Percentiles rank a stretch among this genome's conserved stretches.
Evolutionary conservation across 2,888 invertebrate species (phyloP).

Genomic region (Clusia tigrina): DNA sequence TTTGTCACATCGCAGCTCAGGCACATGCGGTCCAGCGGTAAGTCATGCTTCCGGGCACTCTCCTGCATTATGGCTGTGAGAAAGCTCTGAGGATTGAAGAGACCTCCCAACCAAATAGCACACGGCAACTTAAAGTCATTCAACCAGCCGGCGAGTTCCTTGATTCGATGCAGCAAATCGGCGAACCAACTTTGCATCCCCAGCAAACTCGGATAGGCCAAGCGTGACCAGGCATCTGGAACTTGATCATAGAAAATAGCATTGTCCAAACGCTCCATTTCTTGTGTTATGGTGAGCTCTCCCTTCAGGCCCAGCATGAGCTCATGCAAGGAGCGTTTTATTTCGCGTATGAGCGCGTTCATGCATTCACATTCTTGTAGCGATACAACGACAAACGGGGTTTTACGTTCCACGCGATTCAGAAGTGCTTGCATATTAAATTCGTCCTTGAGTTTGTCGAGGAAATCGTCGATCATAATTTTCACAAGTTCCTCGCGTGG

Average conservation of each 20-base stretch:
- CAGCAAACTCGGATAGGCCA: conserved; percentile 89
- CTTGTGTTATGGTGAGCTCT: conserved; percentile 91
- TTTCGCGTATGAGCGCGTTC: conserved; percentile 86
- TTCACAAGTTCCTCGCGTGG: conserved; percentile 82
- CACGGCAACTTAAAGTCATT: conserved; percentile 82
- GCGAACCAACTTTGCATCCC: conserved; percentile 87
- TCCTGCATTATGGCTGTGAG: conserved; percentile 98
- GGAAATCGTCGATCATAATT: conserved; percentile 81
- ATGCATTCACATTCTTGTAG: conserved; percentile 95
- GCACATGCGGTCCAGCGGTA: conserved; percentile 96
- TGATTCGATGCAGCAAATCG: conserved; percentile 82
- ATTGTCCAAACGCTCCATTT: conserved; percentile 90
- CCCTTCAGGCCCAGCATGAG: conserved; percentile 91
- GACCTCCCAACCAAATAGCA: conserved; percentile 92
- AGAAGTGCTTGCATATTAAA: conserved; percentile 88
- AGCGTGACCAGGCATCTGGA: conserved; percentile 82
- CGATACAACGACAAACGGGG: conserved; percentile 91
- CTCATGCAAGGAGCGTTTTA: conserved; percentile 83
- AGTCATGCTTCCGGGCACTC: conserved; percentile 93
- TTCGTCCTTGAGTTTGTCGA: conserved; percentile 89
- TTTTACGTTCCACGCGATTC: conserved; percentile 86
- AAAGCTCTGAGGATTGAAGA: conserved; percentile 97
- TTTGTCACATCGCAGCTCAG: conserved; percentile 95
- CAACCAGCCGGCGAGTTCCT: conserved; percentile 87
- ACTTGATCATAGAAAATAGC: conserved; percentile 87